These are phyloP conservation scores for Dromococcyx pavoninus DNA, from an alignment of 2,797 vertebrate genomes.

Conservation along the genomic window DNA sequence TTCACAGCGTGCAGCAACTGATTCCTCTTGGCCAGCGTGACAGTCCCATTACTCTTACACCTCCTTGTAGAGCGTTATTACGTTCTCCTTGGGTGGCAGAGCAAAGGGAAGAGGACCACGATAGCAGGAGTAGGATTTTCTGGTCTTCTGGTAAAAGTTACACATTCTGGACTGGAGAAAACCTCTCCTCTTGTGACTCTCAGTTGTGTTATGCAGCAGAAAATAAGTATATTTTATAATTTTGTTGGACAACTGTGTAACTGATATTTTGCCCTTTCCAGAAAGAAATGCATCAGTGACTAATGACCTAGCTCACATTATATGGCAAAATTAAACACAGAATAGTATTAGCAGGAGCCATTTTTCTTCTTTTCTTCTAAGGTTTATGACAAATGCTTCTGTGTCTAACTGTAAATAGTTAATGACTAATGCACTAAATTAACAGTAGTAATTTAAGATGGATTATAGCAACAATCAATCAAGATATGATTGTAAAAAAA, in stretches of 20 bases:
- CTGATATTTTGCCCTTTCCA: slow-evolving; percentile 58
- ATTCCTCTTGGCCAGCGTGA: background rate
- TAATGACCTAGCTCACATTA: slow-evolving; percentile 31
- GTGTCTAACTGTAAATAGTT: slow-evolving; percentile 41
- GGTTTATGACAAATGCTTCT: slow-evolving; percentile 15
- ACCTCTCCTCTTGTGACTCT: background rate
- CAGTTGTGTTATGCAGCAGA: background rate
- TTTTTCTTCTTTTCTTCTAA: background rate
- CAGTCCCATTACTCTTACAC: background rate
- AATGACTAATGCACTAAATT: slow-evolving; percentile 38
- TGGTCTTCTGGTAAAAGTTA: background rate
- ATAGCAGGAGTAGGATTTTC: background rate
- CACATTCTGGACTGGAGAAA: background rate
- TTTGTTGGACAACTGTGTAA: background rate
- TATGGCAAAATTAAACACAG: slow-evolving; percentile 28
- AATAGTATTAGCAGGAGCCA: background rate
- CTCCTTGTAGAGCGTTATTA: background rate
- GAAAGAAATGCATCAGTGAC: slow-evolving; percentile 39
- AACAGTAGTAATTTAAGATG: slow-evolving; percentile 48
- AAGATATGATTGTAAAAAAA: background rate
- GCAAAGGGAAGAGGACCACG: background rate
- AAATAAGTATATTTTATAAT: background rate
- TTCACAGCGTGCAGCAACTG: background rate
- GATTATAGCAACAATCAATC: background rate
- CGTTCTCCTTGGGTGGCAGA: background rate